These are phyloP conservation scores for Phallusia fumigata DNA, from an alignment of 23 tunicate genomes.

Conservation along the genomic window DNA sequence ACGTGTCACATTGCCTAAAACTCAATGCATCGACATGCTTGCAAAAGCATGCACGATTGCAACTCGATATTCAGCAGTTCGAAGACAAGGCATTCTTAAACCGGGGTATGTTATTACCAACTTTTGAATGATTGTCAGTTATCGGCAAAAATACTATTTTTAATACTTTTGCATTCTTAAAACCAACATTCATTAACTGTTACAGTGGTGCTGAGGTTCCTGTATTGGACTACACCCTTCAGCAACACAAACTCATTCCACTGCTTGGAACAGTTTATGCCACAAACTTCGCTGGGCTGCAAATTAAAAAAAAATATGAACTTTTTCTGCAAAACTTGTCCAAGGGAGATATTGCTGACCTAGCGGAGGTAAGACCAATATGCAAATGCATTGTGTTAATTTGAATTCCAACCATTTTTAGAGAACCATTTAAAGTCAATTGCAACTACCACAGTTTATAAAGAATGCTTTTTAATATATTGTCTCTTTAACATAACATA, in stretches of 20 bases:
- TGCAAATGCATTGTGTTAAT: too few species aligned
- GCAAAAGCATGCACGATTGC: slow-evolving; percentile 89
- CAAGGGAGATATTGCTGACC: slow-evolving; percentile 27
- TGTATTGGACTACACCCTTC: slow-evolving; percentile 68
- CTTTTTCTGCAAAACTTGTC: slow-evolving; percentile 27
- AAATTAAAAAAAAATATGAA: slow-evolving; percentile 16
- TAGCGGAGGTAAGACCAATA: slow-evolving; percentile 55
- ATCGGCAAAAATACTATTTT: background rate
- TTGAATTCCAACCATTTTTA: too few species aligned
- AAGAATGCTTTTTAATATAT: too few species aligned
- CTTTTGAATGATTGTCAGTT: background rate
- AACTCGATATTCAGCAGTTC: slow-evolving; percentile 61
- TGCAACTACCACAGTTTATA: too few species aligned
- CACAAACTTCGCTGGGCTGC: slow-evolving; percentile 42
- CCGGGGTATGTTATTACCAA: background rate
- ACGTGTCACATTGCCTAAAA: slow-evolving; percentile 46
- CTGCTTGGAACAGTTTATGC: slow-evolving; percentile 74
- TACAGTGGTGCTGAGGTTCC: slow-evolving; percentile 44
- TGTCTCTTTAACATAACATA: too few species aligned
- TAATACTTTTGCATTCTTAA: background rate
- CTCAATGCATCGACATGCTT: slow-evolving; percentile 31
- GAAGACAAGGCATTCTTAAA: slow-evolving; percentile 64
- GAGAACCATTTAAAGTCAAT: too few species aligned
- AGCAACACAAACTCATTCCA: slow-evolving; percentile 82
- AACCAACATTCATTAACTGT: background rate